Evolutionary conservation across 2,797 vertebrate genomes (phyloP).

Genomic region (Pagetopsis macropterus): DNA sequence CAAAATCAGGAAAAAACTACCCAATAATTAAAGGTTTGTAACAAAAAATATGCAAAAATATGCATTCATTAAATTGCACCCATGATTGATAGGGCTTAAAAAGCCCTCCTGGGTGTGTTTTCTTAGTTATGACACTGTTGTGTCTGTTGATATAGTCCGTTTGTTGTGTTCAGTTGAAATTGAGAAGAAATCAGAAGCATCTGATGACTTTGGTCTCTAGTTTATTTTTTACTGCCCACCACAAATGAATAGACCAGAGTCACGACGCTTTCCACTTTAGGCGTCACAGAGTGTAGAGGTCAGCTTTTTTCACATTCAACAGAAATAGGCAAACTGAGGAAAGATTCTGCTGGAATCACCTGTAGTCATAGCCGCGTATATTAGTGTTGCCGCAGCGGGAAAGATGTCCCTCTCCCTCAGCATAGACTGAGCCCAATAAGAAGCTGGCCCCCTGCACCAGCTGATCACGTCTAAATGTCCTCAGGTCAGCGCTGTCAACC

Average conservation of each 20-base stretch:
- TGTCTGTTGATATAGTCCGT: neutral
- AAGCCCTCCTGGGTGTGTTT: neutral
- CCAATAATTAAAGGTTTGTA: neutral
- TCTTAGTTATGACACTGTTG: neutral
- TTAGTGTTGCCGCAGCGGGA: conserved; percentile 42
- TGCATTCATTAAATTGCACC: no score
- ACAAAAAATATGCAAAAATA: neutral
- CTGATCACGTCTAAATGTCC: conserved; percentile 65
- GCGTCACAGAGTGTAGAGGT: conserved; percentile 55
- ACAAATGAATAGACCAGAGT: conserved; percentile 64
- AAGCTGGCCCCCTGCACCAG: conserved; percentile 61
- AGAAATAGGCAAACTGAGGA: conserved; percentile 45
- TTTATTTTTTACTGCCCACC: conserved; percentile 55
- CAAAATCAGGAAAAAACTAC: no score
- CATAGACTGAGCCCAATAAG: conserved; percentile 61
- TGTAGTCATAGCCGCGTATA: conserved; percentile 58
- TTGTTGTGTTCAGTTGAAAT: conserved; percentile 13
- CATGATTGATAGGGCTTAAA: no score
- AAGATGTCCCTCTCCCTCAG: conserved; percentile 42
- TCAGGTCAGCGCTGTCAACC: conserved; percentile 65
- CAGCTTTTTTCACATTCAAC: conserved; percentile 58
- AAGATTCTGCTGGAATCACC: conserved; percentile 58
- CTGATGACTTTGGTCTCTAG: conserved; percentile 44
- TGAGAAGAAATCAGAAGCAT: conserved; percentile 17
- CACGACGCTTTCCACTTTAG: conserved; percentile 51